Evolutionary conservation across 2,888 invertebrate genomes (phyloP).

Genomic region (Spisula subtruncata): DNA sequence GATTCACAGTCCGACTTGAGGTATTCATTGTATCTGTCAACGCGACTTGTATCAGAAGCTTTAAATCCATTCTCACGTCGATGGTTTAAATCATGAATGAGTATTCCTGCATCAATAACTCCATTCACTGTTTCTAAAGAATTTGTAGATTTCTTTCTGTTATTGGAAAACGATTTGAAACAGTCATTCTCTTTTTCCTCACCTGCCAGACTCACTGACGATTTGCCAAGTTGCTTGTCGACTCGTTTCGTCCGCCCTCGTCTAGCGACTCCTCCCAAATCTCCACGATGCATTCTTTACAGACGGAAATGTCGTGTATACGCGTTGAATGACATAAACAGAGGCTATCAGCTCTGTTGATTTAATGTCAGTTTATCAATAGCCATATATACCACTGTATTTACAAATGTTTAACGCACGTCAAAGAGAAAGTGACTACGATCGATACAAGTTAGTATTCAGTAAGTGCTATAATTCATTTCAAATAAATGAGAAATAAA

Average conservation of each 20-base stretch:
- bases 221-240: neutral
- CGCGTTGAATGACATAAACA: slow-evolving; percentile 46
- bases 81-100: neutral
- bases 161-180: slow-evolving; percentile 3
- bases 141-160: neutral
- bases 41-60: neutral
- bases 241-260: slow-evolving; percentile 16
- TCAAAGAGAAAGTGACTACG: slow-evolving; percentile 44
- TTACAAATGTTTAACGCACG: slow-evolving; percentile 42
- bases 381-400: slow-evolving; percentile 19
- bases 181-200: neutral
- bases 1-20: neutral
- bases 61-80: neutral
- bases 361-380: slow-evolving; percentile 55
- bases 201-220: neutral
- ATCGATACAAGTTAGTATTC: slow-evolving; percentile 49
- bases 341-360: slow-evolving; percentile 42
- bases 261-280: slow-evolving; percentile 8
- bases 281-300: slow-evolving; percentile 40
- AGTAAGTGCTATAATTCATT: slow-evolving; percentile 39
- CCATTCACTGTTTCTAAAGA: neutral
- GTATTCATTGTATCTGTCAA: neutral
- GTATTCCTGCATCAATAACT: neutral
- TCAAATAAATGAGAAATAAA: slow-evolving; percentile 31
- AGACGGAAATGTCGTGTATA: slow-evolving; percentile 27